A percentile compares a stretch with the other conserved stretches of the same genome.
phyloP scores from a whole-genome alignment of 2,797 vertebrate species.

The Adelosebastes latens region DNA sequence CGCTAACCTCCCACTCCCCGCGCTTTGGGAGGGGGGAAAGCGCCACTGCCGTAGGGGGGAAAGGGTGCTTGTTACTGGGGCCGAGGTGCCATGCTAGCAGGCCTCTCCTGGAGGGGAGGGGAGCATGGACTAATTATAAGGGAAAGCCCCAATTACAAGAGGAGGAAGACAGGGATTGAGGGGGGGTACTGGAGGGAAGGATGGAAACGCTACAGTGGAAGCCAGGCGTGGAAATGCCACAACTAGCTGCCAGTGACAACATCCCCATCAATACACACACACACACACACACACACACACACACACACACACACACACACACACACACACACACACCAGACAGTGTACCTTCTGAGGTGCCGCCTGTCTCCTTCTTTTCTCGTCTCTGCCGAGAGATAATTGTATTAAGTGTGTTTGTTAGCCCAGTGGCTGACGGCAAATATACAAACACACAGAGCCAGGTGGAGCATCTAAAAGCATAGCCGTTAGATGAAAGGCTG shows the following conservation, averaged over 20 bases:
- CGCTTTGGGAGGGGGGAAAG: constrained; percentile 29
- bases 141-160: constrained; percentile 77
- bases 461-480: constrained; percentile 27
- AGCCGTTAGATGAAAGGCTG: constrained; percentile 55
- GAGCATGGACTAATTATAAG: constrained; percentile 69
- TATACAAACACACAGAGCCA: constrained; percentile 17
- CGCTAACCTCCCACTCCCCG: constrained; percentile 59
- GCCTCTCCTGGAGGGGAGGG: constrained; percentile 50
- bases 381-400: constrained; percentile 67
- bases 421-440: constrained; percentile 57
- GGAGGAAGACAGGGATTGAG: constrained; percentile 55
- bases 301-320: constrained; percentile 16
- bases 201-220: constrained; percentile 64
- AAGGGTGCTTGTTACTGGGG: constrained; percentile 71
- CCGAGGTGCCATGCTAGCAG: constrained; percentile 61
- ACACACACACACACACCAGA: constrained; percentile 50
- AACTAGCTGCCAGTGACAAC: constrained; percentile 77
- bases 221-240: constrained; percentile 77
- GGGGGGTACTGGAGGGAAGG: constrained; percentile 48
- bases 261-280: constrained; percentile 38
- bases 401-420: constrained; percentile 73
- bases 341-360: constrained; percentile 59
- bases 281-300: constrained; percentile 27
- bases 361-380: constrained; percentile 52
- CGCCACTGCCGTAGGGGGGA: constrained; percentile 37